These are phyloP conservation scores for Mesaphorura yosii DNA, from an alignment of 1,140 invertebrate genomes.

Conservation along the genomic window DNA sequence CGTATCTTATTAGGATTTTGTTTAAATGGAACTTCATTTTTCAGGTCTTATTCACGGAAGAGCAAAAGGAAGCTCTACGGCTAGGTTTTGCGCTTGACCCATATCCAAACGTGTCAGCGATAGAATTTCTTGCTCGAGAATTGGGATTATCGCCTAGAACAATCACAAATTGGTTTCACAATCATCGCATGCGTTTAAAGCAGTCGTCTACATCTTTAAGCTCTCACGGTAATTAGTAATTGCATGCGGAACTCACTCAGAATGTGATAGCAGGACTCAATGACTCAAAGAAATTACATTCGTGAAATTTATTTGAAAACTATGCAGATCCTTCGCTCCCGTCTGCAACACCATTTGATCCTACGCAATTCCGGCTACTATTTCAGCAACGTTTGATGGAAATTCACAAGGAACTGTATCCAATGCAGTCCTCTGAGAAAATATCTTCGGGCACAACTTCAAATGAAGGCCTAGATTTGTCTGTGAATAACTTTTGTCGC, in stretches of 20 bases:
- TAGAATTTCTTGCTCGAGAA: conserved; percentile 86
- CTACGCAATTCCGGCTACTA: conserved; percentile 74
- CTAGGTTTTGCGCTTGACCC: conserved; percentile 89
- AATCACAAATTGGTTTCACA: conserved; percentile 99
- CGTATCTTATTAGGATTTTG: background rate
- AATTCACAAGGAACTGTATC: conserved; percentile 65
- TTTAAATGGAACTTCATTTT: background rate
- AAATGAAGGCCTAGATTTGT: conserved; percentile 51
- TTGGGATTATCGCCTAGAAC: conserved; percentile 84
- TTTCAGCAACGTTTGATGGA: conserved; percentile 76
- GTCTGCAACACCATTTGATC: conserved; percentile 58
- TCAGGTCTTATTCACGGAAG: conserved; percentile 89
- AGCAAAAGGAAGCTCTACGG: conserved; percentile 91
- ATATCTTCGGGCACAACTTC: conserved; percentile 57
- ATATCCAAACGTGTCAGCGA: conserved; percentile 88
- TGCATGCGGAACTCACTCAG: too few species aligned
- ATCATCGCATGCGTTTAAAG: conserved; percentile 95
- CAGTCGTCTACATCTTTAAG: conserved; percentile 53
- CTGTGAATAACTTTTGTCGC: conserved; percentile 43
- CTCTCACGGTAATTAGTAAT: conserved; percentile 28
- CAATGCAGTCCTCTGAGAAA: conserved; percentile 43
- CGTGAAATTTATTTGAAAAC: too few species aligned
- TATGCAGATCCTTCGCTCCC: conserved; percentile 27
- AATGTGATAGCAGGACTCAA: too few species aligned
- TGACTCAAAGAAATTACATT: too few species aligned